phyloP scores from a whole-genome alignment of 2,113 vertebrate genomes.

The Microcebus ravelobensis region DNA sequence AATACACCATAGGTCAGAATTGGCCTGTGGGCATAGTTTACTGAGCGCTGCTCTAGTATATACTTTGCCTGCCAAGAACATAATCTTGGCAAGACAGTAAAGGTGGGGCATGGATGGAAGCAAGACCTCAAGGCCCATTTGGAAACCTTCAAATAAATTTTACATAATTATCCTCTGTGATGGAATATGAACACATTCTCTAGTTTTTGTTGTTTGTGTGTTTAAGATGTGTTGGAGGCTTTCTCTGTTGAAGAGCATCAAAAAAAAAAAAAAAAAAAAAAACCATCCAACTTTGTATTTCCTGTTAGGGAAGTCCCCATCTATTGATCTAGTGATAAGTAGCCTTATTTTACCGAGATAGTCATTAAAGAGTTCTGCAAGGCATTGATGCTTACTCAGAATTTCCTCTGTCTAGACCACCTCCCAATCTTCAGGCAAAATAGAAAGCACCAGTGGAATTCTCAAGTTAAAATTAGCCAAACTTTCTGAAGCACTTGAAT shows the following conservation, averaged over 20 bases:
- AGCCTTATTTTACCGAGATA: neutral
- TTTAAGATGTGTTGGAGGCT: conserved; percentile 2
- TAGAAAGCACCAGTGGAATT: neutral
- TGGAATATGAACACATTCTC: neutral
- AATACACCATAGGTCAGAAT: neutral
- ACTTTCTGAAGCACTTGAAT: conserved; percentile 4
- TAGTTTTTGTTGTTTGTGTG: conserved; percentile 23
- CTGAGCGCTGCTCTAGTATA: neutral
- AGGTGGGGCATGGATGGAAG: neutral
- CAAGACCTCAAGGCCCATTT: conserved; percentile 11
- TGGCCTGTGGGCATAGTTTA: conserved; percentile 14
- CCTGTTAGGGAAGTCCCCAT: neutral
- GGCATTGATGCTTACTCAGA: neutral
- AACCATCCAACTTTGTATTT: neutral
- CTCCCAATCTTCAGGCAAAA: neutral
- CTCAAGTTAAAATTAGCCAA: neutral
- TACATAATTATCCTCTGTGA: neutral
- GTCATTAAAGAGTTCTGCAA: neutral
- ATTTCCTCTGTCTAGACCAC: neutral
- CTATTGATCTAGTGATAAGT: neutral
- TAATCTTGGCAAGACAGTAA: conserved; percentile 28
- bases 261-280: neutral
- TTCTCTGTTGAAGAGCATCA: neutral
- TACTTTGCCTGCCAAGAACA: conserved; percentile 35
- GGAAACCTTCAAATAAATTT: neutral